These are phyloP conservation scores for Cololabis saira DNA, from an alignment of 2,113 vertebrate genomes.

Conservation along the genomic window DNA sequence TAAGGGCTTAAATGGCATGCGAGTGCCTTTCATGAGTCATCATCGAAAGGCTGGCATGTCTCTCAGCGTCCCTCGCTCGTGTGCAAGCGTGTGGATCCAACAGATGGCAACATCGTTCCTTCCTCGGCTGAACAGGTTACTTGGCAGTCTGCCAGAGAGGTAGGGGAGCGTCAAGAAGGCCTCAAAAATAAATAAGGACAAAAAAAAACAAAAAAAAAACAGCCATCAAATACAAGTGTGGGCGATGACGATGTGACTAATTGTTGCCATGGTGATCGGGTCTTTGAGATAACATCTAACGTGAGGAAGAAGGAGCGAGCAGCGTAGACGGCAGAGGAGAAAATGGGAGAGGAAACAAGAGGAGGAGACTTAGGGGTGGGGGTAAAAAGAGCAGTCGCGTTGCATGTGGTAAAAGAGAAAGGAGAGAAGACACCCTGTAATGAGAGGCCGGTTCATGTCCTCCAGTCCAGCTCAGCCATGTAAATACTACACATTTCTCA, in stretches of 20 bases:
- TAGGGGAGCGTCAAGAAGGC: constrained; percentile 53
- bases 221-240: constrained; percentile 74
- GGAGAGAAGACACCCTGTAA: constrained; percentile 51
- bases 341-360: constrained; percentile 18
- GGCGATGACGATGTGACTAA: constrained; percentile 78
- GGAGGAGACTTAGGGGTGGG: constrained; percentile 21
- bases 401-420: constrained; percentile 51
- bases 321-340: constrained; percentile 33
- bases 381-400: constrained; percentile 46
- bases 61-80: constrained; percentile 35
- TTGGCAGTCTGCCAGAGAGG: constrained; percentile 55
- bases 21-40: constrained; percentile 70
- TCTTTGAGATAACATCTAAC: constrained; percentile 71
- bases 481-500: constrained; percentile 58
- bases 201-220: constrained; percentile 45
- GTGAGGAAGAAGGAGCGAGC: constrained; percentile 46
- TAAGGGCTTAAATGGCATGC: constrained; percentile 65
- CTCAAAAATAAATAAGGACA: constrained; percentile 55
- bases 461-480: constrained; percentile 38
- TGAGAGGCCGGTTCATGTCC: constrained; percentile 63
- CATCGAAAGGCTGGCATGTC: constrained; percentile 25
- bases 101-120: constrained; percentile 84
- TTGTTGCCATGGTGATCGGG: constrained; percentile 79
- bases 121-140: constrained; percentile 54
- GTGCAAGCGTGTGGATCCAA: constrained; percentile 69